These are phyloP conservation scores for Philereme vetulata DNA, from an alignment of 2,888 invertebrate genomes.

Conservation along the genomic window DNA sequence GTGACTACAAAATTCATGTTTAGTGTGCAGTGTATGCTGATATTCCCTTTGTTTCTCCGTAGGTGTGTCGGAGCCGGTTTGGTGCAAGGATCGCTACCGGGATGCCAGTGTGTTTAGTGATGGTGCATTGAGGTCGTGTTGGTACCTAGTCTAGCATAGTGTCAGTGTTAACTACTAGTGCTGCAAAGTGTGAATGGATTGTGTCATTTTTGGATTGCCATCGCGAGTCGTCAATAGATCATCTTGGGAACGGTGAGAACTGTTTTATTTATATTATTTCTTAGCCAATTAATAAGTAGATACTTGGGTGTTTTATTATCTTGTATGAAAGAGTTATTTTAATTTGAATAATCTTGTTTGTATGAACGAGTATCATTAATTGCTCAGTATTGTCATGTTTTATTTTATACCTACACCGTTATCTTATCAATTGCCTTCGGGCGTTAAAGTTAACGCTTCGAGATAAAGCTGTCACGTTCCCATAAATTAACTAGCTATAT, in stretches of 20 bases:
- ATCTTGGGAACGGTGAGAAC: constrained; percentile 78
- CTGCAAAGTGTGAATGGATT: constrained; percentile 78
- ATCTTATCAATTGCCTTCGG: constrained; percentile 37
- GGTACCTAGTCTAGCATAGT: constrained; percentile 66
- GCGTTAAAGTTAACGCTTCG: constrained; percentile 29
- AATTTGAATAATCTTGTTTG: constrained; percentile 29
- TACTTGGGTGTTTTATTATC: constrained; percentile 19
- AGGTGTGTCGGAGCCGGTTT: constrained; percentile 60
- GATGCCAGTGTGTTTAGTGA: constrained; percentile 78
- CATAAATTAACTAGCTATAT: constrained; percentile 20
- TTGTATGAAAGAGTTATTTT: constrained; percentile 26
- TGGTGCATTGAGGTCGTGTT: constrained; percentile 76
- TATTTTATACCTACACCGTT: constrained; percentile 25
- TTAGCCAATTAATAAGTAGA: constrained; percentile 15
- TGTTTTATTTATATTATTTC: constrained; percentile 26
- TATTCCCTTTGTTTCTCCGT: constrained; percentile 68
- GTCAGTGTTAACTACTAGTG: constrained; percentile 78
- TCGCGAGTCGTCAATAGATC: constrained; percentile 76
- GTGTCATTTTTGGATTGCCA: constrained; percentile 80
- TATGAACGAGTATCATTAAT: constrained; percentile 20
- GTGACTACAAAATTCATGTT: constrained; percentile 59
- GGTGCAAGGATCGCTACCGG: constrained; percentile 57
- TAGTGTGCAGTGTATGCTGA: constrained; percentile 64
- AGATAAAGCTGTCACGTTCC: constrained; percentile 24
- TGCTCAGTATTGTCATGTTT: constrained; percentile 17